Base-by-base conservation (phyloP, 2,113 vertebrate species). In the Muntiacus reevesi region DNA sequence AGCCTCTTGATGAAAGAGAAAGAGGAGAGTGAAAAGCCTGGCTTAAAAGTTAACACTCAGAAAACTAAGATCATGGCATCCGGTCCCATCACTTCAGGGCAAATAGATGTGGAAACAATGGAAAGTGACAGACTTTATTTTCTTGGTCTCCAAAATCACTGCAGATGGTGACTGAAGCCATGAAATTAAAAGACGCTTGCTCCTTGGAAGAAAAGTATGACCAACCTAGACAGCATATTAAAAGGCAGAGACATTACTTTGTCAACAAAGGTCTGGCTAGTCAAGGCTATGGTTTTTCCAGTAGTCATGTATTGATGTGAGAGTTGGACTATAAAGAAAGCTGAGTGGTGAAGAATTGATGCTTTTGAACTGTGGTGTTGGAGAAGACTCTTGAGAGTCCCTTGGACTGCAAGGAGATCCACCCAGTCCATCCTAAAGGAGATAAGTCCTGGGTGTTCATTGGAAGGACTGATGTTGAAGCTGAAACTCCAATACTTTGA, bases 301-400 rank as follows among this genome's bases (percentile, higher is more conserved):
- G 17, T 67, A 3, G 64, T 71, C 17, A 71, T 21, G n/a, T 21
- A 71, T 71, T 9, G n/a, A 71, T 71, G n/a, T 71, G 64, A 71
- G 64, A 71, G 64, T 36, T 71, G 64, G n/a, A 71, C 64, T 71
- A 4, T 71, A 4, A 36, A 71, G 64, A 71, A 71, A n/a, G 17
- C n/a, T 71, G 64, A 36, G n/a, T 1, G 17, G 0, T 0, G 0
- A 36, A 71, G 64, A 36, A 71, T 4, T 71, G 64, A 71, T 71
- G 64, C 64, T 71, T 71, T 71, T 36, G 9, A 71, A 36, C 9
- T 71, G 64, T 71, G 64, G 9, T 71, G 64, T 71, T 71, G n/a
- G 17, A 21, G 17, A 36, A 36, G n/a, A 71, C n/a, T 21, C 64
- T 21, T 71, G 9, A 71, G n/a, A 23, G 17, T 71, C 17, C n/a